These are phyloP conservation scores for Eriocheir sinensis DNA, from an alignment of 1,140 invertebrate species.

Conservation along the genomic window DNA sequence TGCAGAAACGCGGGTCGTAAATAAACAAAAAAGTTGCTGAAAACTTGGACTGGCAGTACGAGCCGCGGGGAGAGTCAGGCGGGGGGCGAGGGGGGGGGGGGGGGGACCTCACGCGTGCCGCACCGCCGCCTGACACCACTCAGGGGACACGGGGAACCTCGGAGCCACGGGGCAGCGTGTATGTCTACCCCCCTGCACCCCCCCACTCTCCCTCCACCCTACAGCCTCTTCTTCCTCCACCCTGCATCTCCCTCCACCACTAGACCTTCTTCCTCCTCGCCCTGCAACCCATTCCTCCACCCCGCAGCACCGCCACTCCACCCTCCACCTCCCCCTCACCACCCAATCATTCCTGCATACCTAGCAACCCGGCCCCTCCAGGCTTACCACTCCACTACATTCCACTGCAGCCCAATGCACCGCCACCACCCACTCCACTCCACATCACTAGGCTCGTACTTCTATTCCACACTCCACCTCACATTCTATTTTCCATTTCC, in stretches of 20 bases:
- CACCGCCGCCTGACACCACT: constrained; percentile 1
- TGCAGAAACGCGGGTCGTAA: background rate
- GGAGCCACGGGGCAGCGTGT: background rate
- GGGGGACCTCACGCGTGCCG: constrained; percentile 3
- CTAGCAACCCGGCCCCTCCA: no score
- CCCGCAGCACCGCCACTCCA: background rate
- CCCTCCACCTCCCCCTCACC: background rate
- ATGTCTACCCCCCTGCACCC: background rate
- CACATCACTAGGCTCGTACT: no score
- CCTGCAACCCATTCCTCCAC: no score
- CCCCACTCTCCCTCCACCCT: background rate
- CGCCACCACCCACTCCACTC: background rate
- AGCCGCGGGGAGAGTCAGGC: background rate
- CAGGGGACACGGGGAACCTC: background rate
- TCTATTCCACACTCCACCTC: no score
- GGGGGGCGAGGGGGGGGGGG: background rate
- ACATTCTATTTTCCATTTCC: no score
- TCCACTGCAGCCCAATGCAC: no score
- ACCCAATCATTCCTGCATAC: background rate
- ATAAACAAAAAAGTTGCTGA: constrained; percentile 18
- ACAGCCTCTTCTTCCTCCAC: no score
- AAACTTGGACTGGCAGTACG: constrained; percentile 3
- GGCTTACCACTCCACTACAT: no score
- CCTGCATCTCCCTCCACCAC: background rate
- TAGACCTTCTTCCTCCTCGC: background rate